These are phyloP conservation scores for Microcebus ravelobensis DNA, from an alignment of 2,113 vertebrate genomes.

Conservation along the genomic window DNA sequence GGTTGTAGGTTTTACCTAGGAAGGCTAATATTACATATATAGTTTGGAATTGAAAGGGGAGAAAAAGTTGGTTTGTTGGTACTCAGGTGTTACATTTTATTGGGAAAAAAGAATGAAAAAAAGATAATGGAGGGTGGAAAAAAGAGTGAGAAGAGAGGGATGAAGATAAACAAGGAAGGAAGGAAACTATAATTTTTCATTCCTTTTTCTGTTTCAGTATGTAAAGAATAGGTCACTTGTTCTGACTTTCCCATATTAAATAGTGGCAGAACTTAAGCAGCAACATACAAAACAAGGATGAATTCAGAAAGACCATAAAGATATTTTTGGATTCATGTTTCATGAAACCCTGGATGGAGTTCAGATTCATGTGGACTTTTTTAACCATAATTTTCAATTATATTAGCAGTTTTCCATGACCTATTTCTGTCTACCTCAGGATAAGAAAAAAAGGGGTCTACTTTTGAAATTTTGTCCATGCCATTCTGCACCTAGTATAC, in stretches of 20 bases:
- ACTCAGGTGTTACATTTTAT: constrained; percentile 27
- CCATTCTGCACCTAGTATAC: constrained; percentile 9
- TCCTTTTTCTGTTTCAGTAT: constrained; percentile 30
- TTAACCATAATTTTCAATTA: constrained; percentile 51
- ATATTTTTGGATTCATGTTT: constrained; percentile 41
- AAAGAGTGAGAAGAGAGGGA: neutral
- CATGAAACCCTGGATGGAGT: constrained; percentile 35
- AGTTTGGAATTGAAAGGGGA: neutral
- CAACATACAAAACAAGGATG: neutral
- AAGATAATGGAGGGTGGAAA: neutral
- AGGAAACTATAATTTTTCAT: neutral
- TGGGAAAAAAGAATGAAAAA: neutral
- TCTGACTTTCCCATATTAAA: constrained; percentile 1
- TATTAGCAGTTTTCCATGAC: constrained; percentile 43
- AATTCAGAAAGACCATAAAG: constrained; percentile 44
- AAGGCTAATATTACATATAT: neutral
- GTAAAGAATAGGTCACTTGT: constrained; percentile 28
- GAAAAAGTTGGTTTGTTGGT: neutral
- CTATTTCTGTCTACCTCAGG: constrained; percentile 2
- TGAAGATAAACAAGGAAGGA: neutral
- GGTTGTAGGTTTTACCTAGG: neutral
- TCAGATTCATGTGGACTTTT: constrained; percentile 49
- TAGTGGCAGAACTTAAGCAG: constrained; percentile 7
- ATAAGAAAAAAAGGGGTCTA: constrained; percentile 26
- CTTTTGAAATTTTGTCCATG: constrained; percentile 43